A percentile compares a stretch with the other conserved stretches of the same genome.
phyloP scores from a whole-genome alignment of 2,113 vertebrate species.

The Cyprinodon brontotheroides region DNA sequence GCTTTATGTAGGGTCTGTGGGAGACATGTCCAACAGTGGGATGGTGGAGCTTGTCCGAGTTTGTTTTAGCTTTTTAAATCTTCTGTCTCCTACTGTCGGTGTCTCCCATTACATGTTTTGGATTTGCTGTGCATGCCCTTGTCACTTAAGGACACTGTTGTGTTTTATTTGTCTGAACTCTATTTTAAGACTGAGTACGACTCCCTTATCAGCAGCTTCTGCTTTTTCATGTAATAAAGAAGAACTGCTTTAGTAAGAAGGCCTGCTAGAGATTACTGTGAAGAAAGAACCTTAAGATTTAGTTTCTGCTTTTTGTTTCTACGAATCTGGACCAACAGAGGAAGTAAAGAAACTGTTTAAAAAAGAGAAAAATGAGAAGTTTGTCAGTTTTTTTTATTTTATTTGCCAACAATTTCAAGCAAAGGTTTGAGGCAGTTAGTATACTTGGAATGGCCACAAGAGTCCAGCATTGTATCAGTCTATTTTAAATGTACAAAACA shows the following conservation, averaged over 20 bases:
- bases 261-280: neutral
- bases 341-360: neutral
- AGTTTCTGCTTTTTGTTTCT: neutral
- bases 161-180: neutral
- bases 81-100: neutral
- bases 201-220: slow-evolving; percentile 7
- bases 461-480: slow-evolving; percentile 49
- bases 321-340: neutral
- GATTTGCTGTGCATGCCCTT: neutral
- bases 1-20: neutral
- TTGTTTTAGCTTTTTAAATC: too few relatives aligned
- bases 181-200: neutral
- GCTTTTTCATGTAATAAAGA: slow-evolving; percentile 1
- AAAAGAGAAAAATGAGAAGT: too few relatives aligned
- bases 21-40: neutral
- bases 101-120: neutral
- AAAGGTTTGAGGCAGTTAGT: neutral
- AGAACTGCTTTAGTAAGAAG: neutral
- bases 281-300: neutral
- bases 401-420: neutral
- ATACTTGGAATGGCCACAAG: slow-evolving; percentile 54
- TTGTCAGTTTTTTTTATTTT: too few relatives aligned
- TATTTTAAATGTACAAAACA: neutral
- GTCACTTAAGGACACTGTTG: slow-evolving; percentile 2
- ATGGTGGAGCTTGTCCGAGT: too few relatives aligned